phyloP scores from a whole-genome alignment of 2,888 invertebrate species.

The Drosophila quinaria region DNA sequence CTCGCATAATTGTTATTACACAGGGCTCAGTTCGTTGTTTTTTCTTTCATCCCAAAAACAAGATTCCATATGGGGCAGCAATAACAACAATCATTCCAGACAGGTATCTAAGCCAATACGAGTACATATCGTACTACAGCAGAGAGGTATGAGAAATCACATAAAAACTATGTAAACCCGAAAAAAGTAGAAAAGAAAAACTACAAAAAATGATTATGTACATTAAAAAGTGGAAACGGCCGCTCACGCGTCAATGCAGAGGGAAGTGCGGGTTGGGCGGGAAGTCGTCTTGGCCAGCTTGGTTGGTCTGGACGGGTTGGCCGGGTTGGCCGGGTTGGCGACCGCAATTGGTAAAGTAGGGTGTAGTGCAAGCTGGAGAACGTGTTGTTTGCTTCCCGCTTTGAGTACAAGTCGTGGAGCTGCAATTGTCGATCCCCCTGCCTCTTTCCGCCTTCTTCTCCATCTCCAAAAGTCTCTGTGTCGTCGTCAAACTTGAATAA shows the following conservation, averaged over 20 bases:
- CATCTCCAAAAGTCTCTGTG: neutral
- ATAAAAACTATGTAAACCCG: slow-evolving; percentile 44
- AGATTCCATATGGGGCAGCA: slow-evolving; percentile 35
- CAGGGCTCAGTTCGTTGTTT: slow-evolving; percentile 32
- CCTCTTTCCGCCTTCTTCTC: too few relatives aligned
- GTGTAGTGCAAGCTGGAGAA: slow-evolving; percentile 64
- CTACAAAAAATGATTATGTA: slow-evolving; percentile 71
- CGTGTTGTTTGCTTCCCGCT: slow-evolving; percentile 80
- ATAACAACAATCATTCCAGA: slow-evolving; percentile 1
- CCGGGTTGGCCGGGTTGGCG: slow-evolving; percentile 50
- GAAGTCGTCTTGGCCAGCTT: slow-evolving; percentile 22
- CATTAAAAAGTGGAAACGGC: slow-evolving; percentile 74
- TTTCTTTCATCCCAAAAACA: slow-evolving; percentile 46
- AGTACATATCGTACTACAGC: neutral
- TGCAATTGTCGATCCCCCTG: slow-evolving; percentile 65
- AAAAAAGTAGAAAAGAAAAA: slow-evolving; percentile 49
- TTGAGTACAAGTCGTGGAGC: slow-evolving; percentile 46
- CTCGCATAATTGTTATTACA: slow-evolving; percentile 46
- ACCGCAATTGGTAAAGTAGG: slow-evolving; percentile 64
- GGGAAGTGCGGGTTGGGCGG: slow-evolving; percentile 2
- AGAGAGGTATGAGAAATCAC: slow-evolving; percentile 39
- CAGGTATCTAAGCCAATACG: slow-evolving; percentile 14
- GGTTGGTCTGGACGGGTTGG: slow-evolving; percentile 23
- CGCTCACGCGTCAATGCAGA: slow-evolving; percentile 70
- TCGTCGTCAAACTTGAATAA: slow-evolving; percentile 65